Base-by-base conservation (phyloP, 2,113 vertebrate species). In the Rissa tridactyla region DNA sequence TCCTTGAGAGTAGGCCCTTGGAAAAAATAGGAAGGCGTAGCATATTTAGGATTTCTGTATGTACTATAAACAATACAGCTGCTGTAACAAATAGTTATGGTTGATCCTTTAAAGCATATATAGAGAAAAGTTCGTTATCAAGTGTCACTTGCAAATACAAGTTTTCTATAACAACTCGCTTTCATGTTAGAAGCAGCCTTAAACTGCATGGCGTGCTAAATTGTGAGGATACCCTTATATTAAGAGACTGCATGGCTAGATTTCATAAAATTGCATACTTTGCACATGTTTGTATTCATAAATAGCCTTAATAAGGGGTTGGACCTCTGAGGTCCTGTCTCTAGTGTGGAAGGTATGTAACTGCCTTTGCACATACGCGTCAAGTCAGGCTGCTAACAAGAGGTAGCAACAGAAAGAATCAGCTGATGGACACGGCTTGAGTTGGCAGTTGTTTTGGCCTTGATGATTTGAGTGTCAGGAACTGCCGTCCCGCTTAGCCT, bases 11-110 rank as follows among this genome's bases (percentile, higher is more conserved):
- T 13, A 52, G 62, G 11, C 58, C 75, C 34, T 72, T 87, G 61
- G 77, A 75, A 96, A 94, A 54, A 80, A 54, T 14, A 90, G 90
- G 64, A 83, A 79, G 88, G 88, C 15, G 7, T 90, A 84, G 72
- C n/a, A 20, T 93, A 71, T 66, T 91, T 82, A 72, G 64, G 51
- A 91, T 95, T 86, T 92, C 93, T 82, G 23, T 58, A 6, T 86
- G 16, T 82, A 69, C 68, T 83, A 47, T 79, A 87, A 92, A 71
- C 26, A 88, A 44, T 84, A 19, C 57, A 72, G 89, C 51, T 94
- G 44, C 64, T 55, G 16, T 44, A 10, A 23, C 10, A 57, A 2
- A 32, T 40, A 16, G 16, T 76, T 85, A 22, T 0, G 1, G 10
- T 15, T 65, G 66, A 22, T 71, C 30, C 54, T 90, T 85, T 58